Conservation (phyloP, 2,797 vertebrate species). For the Channa striata region DNA sequence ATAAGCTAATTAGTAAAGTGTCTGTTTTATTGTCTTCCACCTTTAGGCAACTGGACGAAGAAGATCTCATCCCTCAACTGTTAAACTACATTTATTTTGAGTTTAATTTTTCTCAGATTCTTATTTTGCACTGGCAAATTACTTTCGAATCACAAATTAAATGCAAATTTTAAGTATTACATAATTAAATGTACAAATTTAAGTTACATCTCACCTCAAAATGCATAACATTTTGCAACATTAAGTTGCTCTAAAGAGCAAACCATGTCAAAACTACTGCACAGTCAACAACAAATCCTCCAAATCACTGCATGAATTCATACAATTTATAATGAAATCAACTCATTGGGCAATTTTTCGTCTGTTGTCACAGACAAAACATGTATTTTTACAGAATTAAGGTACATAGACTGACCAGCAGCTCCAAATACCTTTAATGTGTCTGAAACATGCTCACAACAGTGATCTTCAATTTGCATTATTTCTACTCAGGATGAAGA, state of each 20-base stretch:
- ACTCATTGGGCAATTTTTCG: conserved; percentile 52
- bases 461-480: conserved; percentile 55
- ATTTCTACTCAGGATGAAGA: conserved; percentile 43
- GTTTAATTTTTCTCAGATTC: too few relatives aligned
- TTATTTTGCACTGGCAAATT: conserved; percentile 22
- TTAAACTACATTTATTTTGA: too few relatives aligned
- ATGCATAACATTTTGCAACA: conserved; percentile 49
- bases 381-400: conserved; percentile 70
- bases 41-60: conserved; percentile 30
- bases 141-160: conserved; percentile 17
- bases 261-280: conserved; percentile 40
- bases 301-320: conserved; percentile 57
- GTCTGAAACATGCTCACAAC: conserved; percentile 64
- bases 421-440: conserved; percentile 83
- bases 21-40: not conserved
- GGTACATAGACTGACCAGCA: conserved; percentile 89
- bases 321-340: conserved; percentile 55
- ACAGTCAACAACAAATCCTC: conserved; percentile 44
- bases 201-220: conserved; percentile 45
- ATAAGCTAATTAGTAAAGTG: conserved; percentile 17
- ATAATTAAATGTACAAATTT: conserved; percentile 44
- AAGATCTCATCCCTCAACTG: conserved; percentile 9
- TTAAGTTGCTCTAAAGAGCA: conserved; percentile 43
- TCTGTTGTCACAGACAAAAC: conserved; percentile 57
- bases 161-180: conserved; percentile 24